Conservation (phyloP, 2,797 vertebrate species). For the Kryptopterus vitreolus region DNA sequence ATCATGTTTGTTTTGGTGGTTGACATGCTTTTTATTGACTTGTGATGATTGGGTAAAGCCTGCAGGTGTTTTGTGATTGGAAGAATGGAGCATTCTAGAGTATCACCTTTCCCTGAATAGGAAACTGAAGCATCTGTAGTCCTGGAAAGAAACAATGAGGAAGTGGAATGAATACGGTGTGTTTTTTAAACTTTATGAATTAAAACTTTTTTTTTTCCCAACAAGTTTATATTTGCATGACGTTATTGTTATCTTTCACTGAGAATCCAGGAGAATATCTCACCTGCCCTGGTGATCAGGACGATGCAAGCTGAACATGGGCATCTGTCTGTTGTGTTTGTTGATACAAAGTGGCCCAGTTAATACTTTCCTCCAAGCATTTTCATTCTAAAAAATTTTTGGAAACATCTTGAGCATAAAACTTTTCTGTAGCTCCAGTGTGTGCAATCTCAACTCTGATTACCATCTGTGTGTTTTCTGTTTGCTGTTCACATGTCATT, state of each 20-base stretch:
- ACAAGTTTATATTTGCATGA: not conserved
- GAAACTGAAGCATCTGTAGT: constrained; percentile 6
- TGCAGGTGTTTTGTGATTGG: constrained; percentile 5
- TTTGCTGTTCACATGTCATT: not conserved
- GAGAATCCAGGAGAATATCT: not conserved
- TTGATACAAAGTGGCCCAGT: not conserved
- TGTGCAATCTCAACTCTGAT: not conserved
- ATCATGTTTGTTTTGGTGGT: constrained; percentile 15
- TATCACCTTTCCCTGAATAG: constrained; percentile 10
- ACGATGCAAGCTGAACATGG: not conserved
- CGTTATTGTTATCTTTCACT: not conserved
- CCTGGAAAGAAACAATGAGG: constrained; percentile 31
- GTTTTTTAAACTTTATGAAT: constrained; percentile 23
- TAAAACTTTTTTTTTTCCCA: not conserved
- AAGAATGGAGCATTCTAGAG: constrained; percentile 1
- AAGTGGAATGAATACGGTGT: constrained; percentile 16
- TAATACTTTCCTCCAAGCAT: not conserved
- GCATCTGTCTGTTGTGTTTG: not conserved
- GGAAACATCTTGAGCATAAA: not conserved
- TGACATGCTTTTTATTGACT: constrained; percentile 29
- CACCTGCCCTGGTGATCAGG: not conserved
- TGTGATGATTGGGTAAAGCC: constrained; percentile 8
- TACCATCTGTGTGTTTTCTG: not conserved
- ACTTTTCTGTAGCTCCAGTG: not conserved
- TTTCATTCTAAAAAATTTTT: not conserved